Evolutionary conservation across 2,888 invertebrate genomes (phyloP).

Genomic region (Tiphia femorata): DNA sequence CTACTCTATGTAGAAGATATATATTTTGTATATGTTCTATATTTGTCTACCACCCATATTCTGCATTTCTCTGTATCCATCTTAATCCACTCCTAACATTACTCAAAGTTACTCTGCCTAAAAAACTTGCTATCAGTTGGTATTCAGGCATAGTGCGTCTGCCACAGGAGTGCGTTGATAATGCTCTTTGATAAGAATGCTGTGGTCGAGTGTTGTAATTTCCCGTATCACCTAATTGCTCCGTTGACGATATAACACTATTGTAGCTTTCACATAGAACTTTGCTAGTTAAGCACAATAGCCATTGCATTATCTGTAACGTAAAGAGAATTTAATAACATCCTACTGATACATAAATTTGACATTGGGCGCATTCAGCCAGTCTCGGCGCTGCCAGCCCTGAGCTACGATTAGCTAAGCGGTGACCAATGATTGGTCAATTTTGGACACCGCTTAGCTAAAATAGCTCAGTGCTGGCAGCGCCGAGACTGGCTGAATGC

Average conservation of each 20-base stretch:
- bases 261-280: constrained; percentile 76
- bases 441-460: too few relatives aligned
- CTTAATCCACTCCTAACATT: constrained; percentile 75
- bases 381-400: too few relatives aligned
- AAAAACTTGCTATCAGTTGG: constrained; percentile 78
- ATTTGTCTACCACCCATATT: background rate
- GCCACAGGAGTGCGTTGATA: constrained; percentile 64
- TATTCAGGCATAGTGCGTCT: constrained; percentile 80
- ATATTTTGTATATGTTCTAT: background rate
- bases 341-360: background rate
- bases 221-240: constrained; percentile 2
- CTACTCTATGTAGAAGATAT: background rate
- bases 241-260: constrained; percentile 25
- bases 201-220: background rate
- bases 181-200: constrained; percentile 37
- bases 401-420: too few relatives aligned
- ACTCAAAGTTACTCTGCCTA: constrained; percentile 75
- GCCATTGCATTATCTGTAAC: constrained; percentile 80
- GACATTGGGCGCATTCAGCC: too few relatives aligned
- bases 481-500: too few relatives aligned
- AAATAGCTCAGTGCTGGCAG: too few relatives aligned
- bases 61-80: constrained; percentile 74
- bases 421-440: too few relatives aligned
- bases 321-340: constrained; percentile 22
- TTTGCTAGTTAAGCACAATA: constrained; percentile 81